These are phyloP conservation scores for Myotis brandtii DNA, from an alignment of 2,113 vertebrate genomes.

Conservation along the genomic window DNA sequence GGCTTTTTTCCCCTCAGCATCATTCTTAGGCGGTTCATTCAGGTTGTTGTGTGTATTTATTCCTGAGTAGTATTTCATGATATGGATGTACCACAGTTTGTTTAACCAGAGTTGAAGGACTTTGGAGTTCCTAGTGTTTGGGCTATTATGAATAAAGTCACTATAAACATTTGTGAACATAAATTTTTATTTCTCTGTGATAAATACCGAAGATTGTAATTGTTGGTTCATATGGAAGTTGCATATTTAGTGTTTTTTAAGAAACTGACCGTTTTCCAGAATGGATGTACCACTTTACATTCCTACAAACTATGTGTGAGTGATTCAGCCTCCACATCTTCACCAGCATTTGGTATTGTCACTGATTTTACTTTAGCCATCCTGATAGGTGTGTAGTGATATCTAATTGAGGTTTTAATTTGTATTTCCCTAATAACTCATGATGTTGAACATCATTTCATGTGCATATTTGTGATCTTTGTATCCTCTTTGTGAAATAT, in stretches of 20 bases:
- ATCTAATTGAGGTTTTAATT: background rate
- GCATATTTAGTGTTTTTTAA: background rate
- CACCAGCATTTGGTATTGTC: background rate
- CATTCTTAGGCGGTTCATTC: background rate
- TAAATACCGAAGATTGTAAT: background rate
- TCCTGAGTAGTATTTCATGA: background rate
- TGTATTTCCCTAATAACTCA: background rate
- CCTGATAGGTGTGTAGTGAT: background rate
- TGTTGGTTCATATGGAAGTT: constrained; percentile 12
- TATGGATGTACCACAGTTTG: background rate
- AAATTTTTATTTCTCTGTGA: constrained; percentile 39
- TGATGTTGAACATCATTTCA: background rate
- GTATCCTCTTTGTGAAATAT: background rate
- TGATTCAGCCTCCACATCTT: background rate
- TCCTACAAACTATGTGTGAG: background rate
- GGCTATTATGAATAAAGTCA: background rate
- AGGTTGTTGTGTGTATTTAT: background rate
- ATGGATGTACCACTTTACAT: background rate
- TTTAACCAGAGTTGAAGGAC: background rate
- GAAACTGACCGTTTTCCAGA: background rate
- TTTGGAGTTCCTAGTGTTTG: background rate
- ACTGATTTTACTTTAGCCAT: background rate
- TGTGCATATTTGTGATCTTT: background rate
- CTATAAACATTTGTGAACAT: background rate
- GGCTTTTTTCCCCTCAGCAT: background rate